Percentiles rank a stretch among this genome's conserved stretches.
phyloP scores from a whole-genome alignment of 2,113 vertebrate species.

The Paracanthobrama guichenoti region DNA sequence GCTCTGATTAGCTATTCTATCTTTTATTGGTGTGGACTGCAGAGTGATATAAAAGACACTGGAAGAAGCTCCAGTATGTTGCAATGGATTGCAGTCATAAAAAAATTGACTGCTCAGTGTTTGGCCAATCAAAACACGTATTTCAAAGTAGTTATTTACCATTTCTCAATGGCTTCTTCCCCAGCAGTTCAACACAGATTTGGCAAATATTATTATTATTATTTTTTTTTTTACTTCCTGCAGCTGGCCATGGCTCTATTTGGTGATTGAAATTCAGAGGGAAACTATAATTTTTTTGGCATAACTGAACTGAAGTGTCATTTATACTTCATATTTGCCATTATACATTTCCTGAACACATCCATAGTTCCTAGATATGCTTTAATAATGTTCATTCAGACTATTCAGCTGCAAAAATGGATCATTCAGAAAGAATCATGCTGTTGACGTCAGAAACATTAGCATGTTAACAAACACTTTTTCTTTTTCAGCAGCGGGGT shows the following conservation, averaged over 20 bases:
- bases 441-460: too few relatives aligned
- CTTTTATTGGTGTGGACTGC: not conserved
- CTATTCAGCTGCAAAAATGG: not conserved
- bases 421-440: not conserved
- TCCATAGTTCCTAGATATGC: not conserved
- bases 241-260: slow-evolving; percentile 22
- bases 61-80: not conserved
- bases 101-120: not conserved
- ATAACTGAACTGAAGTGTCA: not conserved
- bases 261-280: not conserved
- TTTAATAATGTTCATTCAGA: not conserved
- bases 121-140: not conserved
- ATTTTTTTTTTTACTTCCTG: not conserved
- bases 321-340: not conserved
- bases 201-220: too few relatives aligned
- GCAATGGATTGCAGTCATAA: not conserved
- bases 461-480: not conserved
- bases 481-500: not conserved
- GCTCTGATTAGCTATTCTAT: not conserved
- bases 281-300: not conserved
- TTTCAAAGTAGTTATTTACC: slow-evolving; percentile 1
- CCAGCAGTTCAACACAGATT: not conserved
- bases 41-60: not conserved
- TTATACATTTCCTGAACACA: not conserved
- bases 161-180: slow-evolving; percentile 19